Evolutionary conservation across 2,797 vertebrate species (phyloP), one percentile per base, ranked within the genome.

Genomic region (Varecia variegata): DNA sequence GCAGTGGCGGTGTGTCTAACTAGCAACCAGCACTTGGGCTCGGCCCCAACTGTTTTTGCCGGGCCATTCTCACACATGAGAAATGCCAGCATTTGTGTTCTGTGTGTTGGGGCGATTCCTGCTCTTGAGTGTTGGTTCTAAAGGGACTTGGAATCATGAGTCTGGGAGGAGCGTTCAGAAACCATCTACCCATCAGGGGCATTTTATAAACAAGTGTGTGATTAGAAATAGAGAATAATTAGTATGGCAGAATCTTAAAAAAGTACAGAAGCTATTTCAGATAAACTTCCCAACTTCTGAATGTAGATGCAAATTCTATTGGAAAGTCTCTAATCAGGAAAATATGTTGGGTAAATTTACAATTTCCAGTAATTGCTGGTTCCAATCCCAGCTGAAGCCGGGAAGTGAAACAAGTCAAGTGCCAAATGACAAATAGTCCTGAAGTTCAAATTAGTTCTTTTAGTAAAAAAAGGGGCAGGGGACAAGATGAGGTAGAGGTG

Each of bases 331-430:
- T 96, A 88, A 88, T 96, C 35, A 90, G 92, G 91, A 96, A 97
- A 96, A 67, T 90, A 96, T 96, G 97, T 67, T 95, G 94, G 89
- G 67, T 85, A 92, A 94, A 96, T 62, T 67, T 73, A 83, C 38
- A 95, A 73, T 90, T 97, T 95, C 96, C 93, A 96, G 92, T 90
- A 93, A 97, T 79, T 90, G 52, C 81, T 97, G 93, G 82, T 95
- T 89, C 43, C 50, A 68, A 40, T 92, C 92, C 84, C 96, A 96
- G 65, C 27, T 80, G 50, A 85, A 96, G 93, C 67, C 10, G 38
- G 95, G 95, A 97, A 97, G 82, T 95, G 88, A 97, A 94, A 93
- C n/a, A 56, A 70, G 52, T 32, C 50, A 88, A 15, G 20, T 90
- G 94, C 77, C 94, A 96, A 91, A 94, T 35, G 67, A 79, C 54